Percentiles rank a stretch among this genome's conserved stretches.
Conservation (phyloP, 2,888 invertebrate species). For the Choristoneura rosaceana region DNA sequence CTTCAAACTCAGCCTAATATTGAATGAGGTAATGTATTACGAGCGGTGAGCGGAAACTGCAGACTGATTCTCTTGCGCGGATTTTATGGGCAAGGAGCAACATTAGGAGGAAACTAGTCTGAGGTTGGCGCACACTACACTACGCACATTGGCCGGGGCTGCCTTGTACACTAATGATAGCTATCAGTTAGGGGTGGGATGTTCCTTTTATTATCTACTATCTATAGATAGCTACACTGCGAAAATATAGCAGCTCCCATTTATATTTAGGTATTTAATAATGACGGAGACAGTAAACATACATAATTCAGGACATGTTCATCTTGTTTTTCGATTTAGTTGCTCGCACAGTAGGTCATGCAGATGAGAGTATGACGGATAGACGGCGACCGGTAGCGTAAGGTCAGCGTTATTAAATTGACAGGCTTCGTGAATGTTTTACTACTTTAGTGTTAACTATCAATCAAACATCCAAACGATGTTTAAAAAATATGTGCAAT, state of each 20-base stretch:
- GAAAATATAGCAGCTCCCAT: neutral
- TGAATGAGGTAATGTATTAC: neutral
- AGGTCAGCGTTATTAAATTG: slow-evolving; percentile 34
- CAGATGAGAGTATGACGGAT: slow-evolving; percentile 25
- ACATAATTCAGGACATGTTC: neutral
- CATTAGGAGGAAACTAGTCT: neutral
- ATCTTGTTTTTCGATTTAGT: neutral
- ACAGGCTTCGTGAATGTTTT: slow-evolving; percentile 30
- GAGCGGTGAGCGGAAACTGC: neutral
- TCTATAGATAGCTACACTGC: neutral
- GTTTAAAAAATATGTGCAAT: slow-evolving; percentile 49
- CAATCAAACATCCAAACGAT: slow-evolving; percentile 43
- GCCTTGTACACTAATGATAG: neutral
- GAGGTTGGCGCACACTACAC: neutral
- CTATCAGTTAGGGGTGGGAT: neutral
- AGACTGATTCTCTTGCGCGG: neutral
- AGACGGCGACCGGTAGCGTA: slow-evolving; percentile 20
- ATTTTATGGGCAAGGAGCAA: neutral
- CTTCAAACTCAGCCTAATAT: too few relatives aligned
- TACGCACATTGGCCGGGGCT: neutral
- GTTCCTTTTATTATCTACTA: neutral
- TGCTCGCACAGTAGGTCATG: slow-evolving; percentile 13
- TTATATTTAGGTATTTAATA: neutral
- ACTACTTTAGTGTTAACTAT: slow-evolving; percentile 36
- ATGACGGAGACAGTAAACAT: neutral